Conservation (phyloP, 2,113 vertebrate genomes). For the Prionailurus bengalensis region DNA sequence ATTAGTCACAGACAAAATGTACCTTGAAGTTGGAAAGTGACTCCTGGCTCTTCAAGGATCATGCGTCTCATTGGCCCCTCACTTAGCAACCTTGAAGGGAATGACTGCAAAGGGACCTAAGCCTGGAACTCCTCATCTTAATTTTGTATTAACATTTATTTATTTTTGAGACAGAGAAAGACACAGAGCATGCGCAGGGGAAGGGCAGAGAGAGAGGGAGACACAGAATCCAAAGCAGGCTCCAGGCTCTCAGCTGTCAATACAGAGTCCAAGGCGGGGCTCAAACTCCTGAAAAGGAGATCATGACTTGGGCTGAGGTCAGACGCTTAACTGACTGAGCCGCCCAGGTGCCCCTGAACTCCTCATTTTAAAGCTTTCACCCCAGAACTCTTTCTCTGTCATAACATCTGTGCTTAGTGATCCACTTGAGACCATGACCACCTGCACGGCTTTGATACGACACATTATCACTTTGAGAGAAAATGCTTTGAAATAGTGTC, state of each 20-base stretch:
- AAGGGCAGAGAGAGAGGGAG: too few species aligned
- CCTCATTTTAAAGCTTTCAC: neutral
- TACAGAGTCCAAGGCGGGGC: too few species aligned
- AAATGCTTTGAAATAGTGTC: slow-evolving; percentile 32
- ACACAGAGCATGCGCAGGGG: too few species aligned
- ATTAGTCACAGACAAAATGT: neutral
- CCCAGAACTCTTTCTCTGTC: neutral
- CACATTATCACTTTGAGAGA: neutral
- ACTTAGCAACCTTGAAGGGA: neutral
- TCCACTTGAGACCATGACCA: neutral
- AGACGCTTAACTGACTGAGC: too few species aligned
- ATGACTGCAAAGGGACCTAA: neutral
- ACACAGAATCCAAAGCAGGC: too few species aligned
- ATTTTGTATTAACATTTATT: too few species aligned
- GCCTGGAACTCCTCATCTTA: neutral
- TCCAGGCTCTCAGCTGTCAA: too few species aligned
- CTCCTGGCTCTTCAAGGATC: neutral
- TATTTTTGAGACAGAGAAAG: too few species aligned
- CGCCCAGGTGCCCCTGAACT: neutral
- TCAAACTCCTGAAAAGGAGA: too few species aligned
- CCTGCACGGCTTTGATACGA: neutral
- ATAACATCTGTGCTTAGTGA: slow-evolving; percentile 5
- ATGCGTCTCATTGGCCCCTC: neutral
- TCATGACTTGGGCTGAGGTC: too few species aligned
- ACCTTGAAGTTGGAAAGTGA: neutral